These are phyloP conservation scores for Cataglyphis altisquamis DNA, from an alignment of 2,888 invertebrate species.

Conservation along the genomic window DNA sequence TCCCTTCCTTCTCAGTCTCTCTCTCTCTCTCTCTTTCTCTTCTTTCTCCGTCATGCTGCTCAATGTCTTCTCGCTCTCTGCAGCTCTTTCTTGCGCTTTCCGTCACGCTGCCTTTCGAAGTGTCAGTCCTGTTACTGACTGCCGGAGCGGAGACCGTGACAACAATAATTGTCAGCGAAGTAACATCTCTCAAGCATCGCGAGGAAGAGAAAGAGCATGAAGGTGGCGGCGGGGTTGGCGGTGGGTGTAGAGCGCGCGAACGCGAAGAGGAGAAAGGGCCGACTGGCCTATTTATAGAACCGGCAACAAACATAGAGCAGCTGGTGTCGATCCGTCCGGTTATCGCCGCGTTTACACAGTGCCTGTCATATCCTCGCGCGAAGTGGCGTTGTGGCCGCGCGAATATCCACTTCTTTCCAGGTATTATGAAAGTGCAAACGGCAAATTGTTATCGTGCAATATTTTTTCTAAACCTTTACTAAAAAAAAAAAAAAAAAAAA, in stretches of 20 bases:
- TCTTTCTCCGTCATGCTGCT: conserved; percentile 66
- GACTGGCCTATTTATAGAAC: conserved; percentile 82
- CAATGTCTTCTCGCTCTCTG: conserved; percentile 66
- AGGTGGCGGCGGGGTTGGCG: conserved; percentile 32
- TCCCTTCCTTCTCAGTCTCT: conserved; percentile 55
- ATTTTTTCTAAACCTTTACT: not conserved
- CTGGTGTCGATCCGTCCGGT: conserved; percentile 85
- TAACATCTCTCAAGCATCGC: conserved; percentile 78
- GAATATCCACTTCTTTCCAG: conserved; percentile 48
- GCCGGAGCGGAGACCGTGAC: conserved; percentile 81
- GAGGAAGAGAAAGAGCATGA: conserved; percentile 68
- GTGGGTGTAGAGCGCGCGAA: conserved; percentile 43
- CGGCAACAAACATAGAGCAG: conserved; percentile 84
- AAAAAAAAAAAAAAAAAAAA: not conserved
- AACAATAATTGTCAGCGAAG: conserved; percentile 85
- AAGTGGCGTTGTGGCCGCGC: conserved; percentile 63
- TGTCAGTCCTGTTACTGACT: conserved; percentile 83
- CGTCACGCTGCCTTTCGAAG: conserved; percentile 83
- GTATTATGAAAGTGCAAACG: conserved; percentile 30
- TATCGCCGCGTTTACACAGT: conserved; percentile 79
- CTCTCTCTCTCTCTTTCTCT: conserved; percentile 73
- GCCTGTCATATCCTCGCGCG: conserved; percentile 68
- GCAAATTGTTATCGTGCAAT: conserved; percentile 10
- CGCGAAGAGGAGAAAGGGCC: conserved; percentile 70
- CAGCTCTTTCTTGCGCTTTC: conserved; percentile 80